These are phyloP conservation scores for Platyura marginata DNA, from an alignment of 1,140 invertebrate genomes.

Conservation along the genomic window DNA sequence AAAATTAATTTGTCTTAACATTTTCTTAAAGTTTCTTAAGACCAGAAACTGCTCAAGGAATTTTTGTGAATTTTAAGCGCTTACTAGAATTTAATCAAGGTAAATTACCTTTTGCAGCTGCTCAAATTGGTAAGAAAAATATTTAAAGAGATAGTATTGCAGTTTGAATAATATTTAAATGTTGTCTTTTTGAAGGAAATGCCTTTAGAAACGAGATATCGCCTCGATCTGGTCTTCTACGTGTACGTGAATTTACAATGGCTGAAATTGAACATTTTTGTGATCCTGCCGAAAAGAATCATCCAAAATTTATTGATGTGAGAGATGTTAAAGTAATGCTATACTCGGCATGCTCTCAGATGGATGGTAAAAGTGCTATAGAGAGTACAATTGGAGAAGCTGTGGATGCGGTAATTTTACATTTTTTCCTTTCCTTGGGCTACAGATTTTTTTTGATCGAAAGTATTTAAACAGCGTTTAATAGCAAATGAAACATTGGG, in stretches of 20 bases:
- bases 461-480: constrained; percentile 39
- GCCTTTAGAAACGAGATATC: constrained; percentile 99
- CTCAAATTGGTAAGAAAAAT: constrained; percentile 41
- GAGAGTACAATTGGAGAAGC: constrained; percentile 55
- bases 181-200: constrained; percentile 40
- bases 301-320: constrained; percentile 76
- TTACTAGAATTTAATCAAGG: constrained; percentile 96
- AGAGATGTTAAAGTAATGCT: constrained; percentile 55
- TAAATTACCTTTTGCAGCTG: constrained; percentile 90
- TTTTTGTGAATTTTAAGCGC: constrained; percentile 98
- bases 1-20: constrained; percentile 1
- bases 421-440: background rate
- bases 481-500: constrained; percentile 95
- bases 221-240: constrained; percentile 85
- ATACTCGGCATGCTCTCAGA: constrained; percentile 93
- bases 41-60: constrained; percentile 98
- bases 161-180: background rate
- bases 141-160: background rate
- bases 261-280: constrained; percentile 99
- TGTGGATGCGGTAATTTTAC: constrained; percentile 33
- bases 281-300: constrained; percentile 73
- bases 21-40: constrained; percentile 58
- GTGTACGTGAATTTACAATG: constrained; percentile 98
- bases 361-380: constrained; percentile 71
- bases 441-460: background rate